Base-by-base conservation (phyloP, 2,797 vertebrate species). In the Danio jaintianensis region DNA sequence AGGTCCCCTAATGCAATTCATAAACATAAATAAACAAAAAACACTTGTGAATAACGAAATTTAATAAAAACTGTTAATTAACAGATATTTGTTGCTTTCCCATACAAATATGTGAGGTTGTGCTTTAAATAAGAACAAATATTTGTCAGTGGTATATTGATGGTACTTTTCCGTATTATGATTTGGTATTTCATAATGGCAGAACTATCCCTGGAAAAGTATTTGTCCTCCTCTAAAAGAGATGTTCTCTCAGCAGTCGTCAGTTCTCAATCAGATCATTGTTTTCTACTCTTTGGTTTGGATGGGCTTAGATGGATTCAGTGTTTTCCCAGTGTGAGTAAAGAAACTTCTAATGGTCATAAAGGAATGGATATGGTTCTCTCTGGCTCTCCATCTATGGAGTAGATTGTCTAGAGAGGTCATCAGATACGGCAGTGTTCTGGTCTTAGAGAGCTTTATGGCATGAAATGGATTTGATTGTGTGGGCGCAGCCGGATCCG, bases 381-480 rank as follows among this genome's bases (percentile, higher is more conserved):
- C 71, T 79, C 69, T 61, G 15, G 11, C 59, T 42, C 71, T 83
- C 59, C 50, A 58, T 76, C 75, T 81, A 53, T 75, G 84, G 70
- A 82, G 78, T 64, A 52, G 78, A 79, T 83, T 83, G 79, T 77
- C 70, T 76, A 20, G 83, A 83, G 84, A 81, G 79, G 78, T 85
- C 81, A 85, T 85, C 80, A 82, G 83, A 83, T 80, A 70, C 79
- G 75, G 58, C 70, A 80, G 43, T 82, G 73, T 85, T 82, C 80
- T 86, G 83, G 78, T 80, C 83, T 87, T 86, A 84, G 68, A 83
- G 78, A 83, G 84, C 71, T 86, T 85, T 81, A 86, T 79, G 82
- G 83, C 84, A 86, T 84, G 83, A 88, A 87, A 86, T 84, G 85
- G 81, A 72, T 85, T 83, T 75, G 79, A 85, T 87, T 86, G 85